Conservation (phyloP, 2,888 invertebrate genomes). For the Chydorus sphaericus region DNA sequence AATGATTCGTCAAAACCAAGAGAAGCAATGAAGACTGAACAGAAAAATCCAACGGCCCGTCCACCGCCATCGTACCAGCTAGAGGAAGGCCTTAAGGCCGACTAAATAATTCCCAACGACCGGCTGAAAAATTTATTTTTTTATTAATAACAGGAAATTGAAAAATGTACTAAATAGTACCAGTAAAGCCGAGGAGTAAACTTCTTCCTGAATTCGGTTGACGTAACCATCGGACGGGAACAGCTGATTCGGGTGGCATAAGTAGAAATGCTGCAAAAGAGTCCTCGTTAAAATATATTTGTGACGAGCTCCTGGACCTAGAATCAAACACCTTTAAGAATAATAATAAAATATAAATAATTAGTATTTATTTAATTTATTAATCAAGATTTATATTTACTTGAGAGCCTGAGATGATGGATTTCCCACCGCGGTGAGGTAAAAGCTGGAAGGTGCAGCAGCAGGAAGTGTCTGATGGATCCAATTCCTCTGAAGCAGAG, state of each 20-base stretch:
- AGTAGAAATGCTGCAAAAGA: slow-evolving; percentile 57
- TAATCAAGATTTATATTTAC: slow-evolving; percentile 30
- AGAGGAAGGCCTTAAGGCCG: too few relatives aligned
- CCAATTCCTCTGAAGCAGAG: slow-evolving; percentile 71
- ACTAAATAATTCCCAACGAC: slow-evolving; percentile 65
- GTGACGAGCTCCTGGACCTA: slow-evolving; percentile 53
- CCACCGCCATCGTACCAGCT: slow-evolving; percentile 18
- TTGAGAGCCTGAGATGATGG: slow-evolving; percentile 54
- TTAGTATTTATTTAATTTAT: too few relatives aligned
- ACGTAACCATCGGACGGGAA: slow-evolving; percentile 47
- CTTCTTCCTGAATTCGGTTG: slow-evolving; percentile 48
- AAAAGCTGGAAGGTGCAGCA: slow-evolving; percentile 63
- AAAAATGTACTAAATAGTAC: slow-evolving; percentile 27
- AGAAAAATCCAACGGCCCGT: slow-evolving; percentile 40
- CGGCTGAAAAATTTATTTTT: slow-evolving; percentile 34
- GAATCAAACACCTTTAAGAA: slow-evolving; percentile 36
- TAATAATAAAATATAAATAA: slow-evolving; percentile 14
- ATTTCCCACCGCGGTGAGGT: slow-evolving; percentile 41
- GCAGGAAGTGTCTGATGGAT: slow-evolving; percentile 68
- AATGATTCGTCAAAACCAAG: slow-evolving; percentile 79
- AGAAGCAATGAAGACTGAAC: slow-evolving; percentile 79
- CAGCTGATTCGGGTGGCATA: slow-evolving; percentile 49
- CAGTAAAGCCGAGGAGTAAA: slow-evolving; percentile 60
- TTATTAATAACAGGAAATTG: not conserved
- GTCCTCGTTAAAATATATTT: slow-evolving; percentile 64